Percentiles rank a stretch among this genome's conserved stretches.
These are phyloP conservation scores for Helarctos malayanus DNA, from an alignment of 2,797 vertebrate species.

Conservation along the genomic window DNA sequence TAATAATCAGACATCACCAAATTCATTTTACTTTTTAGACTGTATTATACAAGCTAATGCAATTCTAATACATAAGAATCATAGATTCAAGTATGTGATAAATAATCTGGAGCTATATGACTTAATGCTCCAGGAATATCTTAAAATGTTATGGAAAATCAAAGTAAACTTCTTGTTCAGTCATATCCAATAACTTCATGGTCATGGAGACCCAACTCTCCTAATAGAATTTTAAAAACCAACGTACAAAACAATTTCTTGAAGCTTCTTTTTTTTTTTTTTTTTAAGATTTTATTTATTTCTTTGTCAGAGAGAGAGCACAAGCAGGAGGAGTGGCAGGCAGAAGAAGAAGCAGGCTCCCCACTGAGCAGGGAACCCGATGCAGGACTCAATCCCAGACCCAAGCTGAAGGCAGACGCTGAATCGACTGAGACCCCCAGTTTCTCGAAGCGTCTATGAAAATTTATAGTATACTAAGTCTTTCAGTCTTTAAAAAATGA, in stretches of 20 bases:
- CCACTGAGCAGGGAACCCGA: too few species aligned
- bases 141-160: not conserved
- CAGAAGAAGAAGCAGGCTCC: too few species aligned
- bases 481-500: conserved; percentile 23
- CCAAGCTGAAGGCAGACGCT: too few species aligned
- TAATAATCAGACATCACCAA: conserved; percentile 18
- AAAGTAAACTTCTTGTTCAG: not conserved
- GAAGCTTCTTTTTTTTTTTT: too few species aligned
- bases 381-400: too few species aligned
- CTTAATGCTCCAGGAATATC: conserved; percentile 7
- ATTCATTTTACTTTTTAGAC: conserved; percentile 26
- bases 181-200: not conserved
- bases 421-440: too few species aligned
- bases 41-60: not conserved
- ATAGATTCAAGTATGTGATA: not conserved
- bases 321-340: too few species aligned
- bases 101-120: not conserved
- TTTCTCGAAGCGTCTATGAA: not conserved
- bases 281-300: too few species aligned
- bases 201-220: not conserved
- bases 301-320: too few species aligned
- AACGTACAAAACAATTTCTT: conserved; percentile 35
- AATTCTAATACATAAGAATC: not conserved
- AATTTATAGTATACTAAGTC: not conserved
- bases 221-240: conserved; percentile 5